A percentile compares a stretch with the other conserved stretches of the same genome.
These are phyloP conservation scores for Lacerta agilis DNA, from an alignment of 2,797 vertebrate species.

Conservation along the genomic window DNA sequence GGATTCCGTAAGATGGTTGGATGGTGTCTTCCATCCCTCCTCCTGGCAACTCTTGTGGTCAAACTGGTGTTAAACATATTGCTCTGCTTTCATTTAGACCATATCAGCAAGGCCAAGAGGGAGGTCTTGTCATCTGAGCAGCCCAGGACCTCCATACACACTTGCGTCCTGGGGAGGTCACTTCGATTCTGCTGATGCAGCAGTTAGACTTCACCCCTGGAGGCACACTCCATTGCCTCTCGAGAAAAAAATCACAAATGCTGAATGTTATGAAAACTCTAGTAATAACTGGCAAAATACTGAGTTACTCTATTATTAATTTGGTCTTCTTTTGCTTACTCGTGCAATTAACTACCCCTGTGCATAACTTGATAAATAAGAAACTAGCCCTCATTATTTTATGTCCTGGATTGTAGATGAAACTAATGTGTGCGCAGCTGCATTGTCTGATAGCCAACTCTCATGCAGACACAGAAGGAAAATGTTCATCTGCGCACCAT, in stretches of 20 bases:
- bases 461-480: conserved; percentile 41
- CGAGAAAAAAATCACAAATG: background rate
- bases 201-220: too few species aligned
- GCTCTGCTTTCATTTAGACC: too few species aligned
- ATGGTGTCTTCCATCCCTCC: too few species aligned
- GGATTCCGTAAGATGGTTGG: too few species aligned
- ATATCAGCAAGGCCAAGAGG: too few species aligned
- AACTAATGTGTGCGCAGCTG: conserved; percentile 57
- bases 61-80: too few species aligned
- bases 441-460: conserved; percentile 57
- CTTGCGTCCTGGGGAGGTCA: too few species aligned
- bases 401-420: conserved; percentile 30
- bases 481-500: conserved; percentile 50
- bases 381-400: conserved; percentile 61
- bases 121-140: too few species aligned
- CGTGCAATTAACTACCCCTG: conserved; percentile 33
- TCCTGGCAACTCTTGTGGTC: too few species aligned
- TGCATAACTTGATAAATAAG: conserved; percentile 43
- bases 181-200: too few species aligned
- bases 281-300: conserved; percentile 7
- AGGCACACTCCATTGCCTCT: too few species aligned
- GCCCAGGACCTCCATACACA: too few species aligned
- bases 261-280: background rate
- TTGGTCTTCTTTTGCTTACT: conserved; percentile 37
- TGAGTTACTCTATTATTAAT: conserved; percentile 39